Conservation (phyloP, 2,113 vertebrate species). For the Anguilla rostrata region DNA sequence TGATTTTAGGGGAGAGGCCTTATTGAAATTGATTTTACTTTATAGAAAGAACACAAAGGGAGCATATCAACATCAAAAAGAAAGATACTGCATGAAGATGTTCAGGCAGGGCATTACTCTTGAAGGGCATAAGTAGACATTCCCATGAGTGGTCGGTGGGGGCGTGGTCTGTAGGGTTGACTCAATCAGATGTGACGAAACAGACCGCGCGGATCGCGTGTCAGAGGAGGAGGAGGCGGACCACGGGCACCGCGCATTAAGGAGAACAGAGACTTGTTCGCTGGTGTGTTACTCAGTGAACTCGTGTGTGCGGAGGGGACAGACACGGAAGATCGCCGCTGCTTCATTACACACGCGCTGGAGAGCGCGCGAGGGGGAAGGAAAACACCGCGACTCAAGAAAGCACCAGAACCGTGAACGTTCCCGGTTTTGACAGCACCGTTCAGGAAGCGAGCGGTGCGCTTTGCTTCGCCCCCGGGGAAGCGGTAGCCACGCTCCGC, state of each 20-base stretch:
- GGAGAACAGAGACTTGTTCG: background rate
- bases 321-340: constrained; percentile 2
- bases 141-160: background rate
- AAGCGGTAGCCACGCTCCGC: background rate
- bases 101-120: background rate
- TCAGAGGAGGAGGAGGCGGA: background rate
- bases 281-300: background rate
- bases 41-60: background rate
- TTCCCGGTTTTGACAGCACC: constrained; percentile 12
- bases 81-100: background rate
- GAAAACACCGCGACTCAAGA: background rate
- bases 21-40: background rate
- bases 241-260: constrained; percentile 12
- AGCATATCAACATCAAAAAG: background rate
- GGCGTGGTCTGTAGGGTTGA: background rate
- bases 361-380: background rate
- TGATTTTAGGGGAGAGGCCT: background rate
- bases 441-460: constrained; percentile 2
- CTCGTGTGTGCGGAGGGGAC: background rate
- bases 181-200: background rate
- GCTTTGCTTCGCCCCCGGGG: background rate
- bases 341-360: constrained; percentile 15
- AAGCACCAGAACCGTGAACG: background rate
- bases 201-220: background rate
- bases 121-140: background rate